Evolutionary conservation across 1,140 invertebrate genomes (phyloP).

Genomic region (Liolophura sinensis): DNA sequence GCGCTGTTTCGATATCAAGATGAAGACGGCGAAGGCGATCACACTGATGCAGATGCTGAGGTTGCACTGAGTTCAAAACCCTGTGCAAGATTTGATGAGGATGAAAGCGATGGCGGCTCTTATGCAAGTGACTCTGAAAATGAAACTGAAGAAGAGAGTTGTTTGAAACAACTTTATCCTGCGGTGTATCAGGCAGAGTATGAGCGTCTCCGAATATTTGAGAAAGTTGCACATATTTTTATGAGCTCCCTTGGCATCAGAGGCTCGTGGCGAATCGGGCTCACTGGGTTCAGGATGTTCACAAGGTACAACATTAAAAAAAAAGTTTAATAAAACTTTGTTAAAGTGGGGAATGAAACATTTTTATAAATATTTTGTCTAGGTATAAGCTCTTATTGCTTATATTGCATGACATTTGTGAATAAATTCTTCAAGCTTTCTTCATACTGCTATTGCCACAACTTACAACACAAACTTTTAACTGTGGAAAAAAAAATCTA

Average conservation of each 20-base stretch:
- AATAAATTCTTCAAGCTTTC: too few relatives aligned
- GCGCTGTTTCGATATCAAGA: constrained; percentile 3
- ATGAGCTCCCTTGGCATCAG: constrained; percentile 38
- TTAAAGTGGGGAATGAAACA: neutral
- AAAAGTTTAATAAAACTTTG: neutral
- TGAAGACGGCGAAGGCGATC: constrained; percentile 14
- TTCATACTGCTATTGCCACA: too few relatives aligned
- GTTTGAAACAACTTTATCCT: constrained; percentile 49
- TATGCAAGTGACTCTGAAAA: neutral
- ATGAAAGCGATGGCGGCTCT: too few relatives aligned
- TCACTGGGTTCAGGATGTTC: constrained; percentile 52
- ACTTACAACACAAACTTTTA: too few relatives aligned
- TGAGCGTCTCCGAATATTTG: constrained; percentile 33
- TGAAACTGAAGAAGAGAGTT: constrained; percentile 31
- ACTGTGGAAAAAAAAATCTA: too few relatives aligned
- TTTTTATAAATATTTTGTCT: too few relatives aligned
- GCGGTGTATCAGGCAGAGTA: constrained; percentile 32
- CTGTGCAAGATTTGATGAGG: too few relatives aligned
- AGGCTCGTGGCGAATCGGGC: constrained; percentile 41
- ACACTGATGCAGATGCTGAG: neutral
- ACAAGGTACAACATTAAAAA: constrained; percentile 34
- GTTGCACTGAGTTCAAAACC: too few relatives aligned
- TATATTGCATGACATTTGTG: too few relatives aligned
- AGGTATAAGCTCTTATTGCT: too few relatives aligned
- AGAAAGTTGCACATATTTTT: constrained; percentile 46